phyloP scores from a whole-genome alignment of 1,140 invertebrate species.

The Zaprionus ornatus region DNA sequence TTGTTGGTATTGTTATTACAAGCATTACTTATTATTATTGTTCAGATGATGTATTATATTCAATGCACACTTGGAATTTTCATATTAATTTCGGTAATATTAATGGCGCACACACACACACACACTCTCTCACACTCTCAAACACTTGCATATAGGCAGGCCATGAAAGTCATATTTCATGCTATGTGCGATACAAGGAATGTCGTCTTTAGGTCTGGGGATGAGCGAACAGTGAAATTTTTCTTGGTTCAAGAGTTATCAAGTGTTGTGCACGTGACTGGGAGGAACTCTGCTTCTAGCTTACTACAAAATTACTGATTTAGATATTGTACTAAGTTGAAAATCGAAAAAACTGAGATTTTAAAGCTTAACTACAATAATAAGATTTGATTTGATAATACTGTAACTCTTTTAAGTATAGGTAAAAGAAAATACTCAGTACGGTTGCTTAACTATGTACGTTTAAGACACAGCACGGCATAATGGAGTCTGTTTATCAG shows the following conservation, averaged over 20 bases:
- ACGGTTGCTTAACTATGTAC: too few species aligned
- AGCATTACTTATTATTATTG: slow-evolving; percentile 66
- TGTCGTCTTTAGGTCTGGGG: background rate
- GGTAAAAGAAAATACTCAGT: too few species aligned
- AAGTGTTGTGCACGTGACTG: slow-evolving; percentile 28
- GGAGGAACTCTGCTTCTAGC: background rate
- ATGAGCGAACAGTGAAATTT: background rate
- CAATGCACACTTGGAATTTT: slow-evolving; percentile 80
- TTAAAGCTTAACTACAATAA: background rate
- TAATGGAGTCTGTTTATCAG: too few species aligned
- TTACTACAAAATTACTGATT: slow-evolving; percentile 1
- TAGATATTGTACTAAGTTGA: too few species aligned
- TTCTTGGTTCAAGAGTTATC: background rate
- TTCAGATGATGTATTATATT: slow-evolving; percentile 72
- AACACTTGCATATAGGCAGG: background rate
- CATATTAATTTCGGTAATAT: slow-evolving; percentile 78
- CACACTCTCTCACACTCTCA: slow-evolving; percentile 1
- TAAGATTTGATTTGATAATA: too few species aligned
- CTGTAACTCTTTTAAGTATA: too few species aligned
- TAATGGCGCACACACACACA: slow-evolving; percentile 58
- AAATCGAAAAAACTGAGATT: background rate
- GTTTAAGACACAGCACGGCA: too few species aligned
- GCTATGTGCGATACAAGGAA: slow-evolving; percentile 27
- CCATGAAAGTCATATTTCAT: slow-evolving; percentile 65
- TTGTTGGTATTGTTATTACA: slow-evolving; percentile 71